These are phyloP conservation scores for Steinernema carpocapsae DNA, from an alignment of 2,888 invertebrate species.

Conservation along the genomic window DNA sequence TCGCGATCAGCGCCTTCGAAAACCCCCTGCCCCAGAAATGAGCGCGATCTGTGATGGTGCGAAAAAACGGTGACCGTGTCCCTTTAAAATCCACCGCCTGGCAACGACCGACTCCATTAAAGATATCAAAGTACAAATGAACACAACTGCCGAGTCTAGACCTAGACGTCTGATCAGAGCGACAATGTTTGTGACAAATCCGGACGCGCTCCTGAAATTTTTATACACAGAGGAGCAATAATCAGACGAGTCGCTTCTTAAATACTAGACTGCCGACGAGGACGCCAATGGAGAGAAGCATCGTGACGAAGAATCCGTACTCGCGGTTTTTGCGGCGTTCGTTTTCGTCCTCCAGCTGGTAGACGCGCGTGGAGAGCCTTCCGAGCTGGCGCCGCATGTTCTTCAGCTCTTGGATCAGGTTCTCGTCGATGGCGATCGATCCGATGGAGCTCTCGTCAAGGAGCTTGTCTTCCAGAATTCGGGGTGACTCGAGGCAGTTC, in stretches of 20 bases:
- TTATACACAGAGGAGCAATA: no score
- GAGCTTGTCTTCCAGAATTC: conserved; percentile 11
- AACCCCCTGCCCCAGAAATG: no score
- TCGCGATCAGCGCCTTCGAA: no score
- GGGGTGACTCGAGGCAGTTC: conserved; percentile 28
- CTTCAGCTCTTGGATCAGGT: conserved; percentile 61
- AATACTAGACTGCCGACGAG: not conserved
- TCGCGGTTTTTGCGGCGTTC: conserved; percentile 44
- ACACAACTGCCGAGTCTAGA: not conserved
- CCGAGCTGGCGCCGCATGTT: conserved; percentile 52
- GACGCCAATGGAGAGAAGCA: not conserved
- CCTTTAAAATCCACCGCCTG: no score
- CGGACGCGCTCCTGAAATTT: no score
- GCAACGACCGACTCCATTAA: not conserved
- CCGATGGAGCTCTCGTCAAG: conserved; percentile 43
- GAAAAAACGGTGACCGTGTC: no score
- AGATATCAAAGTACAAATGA: not conserved
- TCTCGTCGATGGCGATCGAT: conserved; percentile 58
- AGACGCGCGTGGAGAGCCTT: conserved; percentile 49
- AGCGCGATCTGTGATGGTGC: no score
- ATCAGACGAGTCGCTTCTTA: not conserved
- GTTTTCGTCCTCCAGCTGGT: conserved; percentile 55
- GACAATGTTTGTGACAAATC: not conserved
- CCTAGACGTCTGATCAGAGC: conserved; percentile 21
- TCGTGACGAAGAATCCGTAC: conserved; percentile 34